Evolutionary conservation across 2,888 invertebrate species (phyloP).

Genomic region (Chrysina gloriosa): DNA sequence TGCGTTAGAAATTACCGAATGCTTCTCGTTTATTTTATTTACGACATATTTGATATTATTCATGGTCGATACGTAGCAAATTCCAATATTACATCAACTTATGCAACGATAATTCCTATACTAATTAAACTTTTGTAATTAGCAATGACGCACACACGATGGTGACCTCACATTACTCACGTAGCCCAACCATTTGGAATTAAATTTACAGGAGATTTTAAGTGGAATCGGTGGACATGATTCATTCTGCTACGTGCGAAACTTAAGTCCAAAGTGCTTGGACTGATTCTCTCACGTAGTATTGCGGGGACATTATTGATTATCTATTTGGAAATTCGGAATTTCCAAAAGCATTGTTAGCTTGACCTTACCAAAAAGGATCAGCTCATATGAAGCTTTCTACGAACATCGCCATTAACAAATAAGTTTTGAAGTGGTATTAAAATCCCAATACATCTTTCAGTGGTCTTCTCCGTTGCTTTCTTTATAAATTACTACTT

Average conservation of each 20-base stretch:
- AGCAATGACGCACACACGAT: not conserved
- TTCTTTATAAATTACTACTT: too few relatives aligned
- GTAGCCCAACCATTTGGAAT: too few relatives aligned
- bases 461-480: too few relatives aligned
- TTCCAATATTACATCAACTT: not conserved
- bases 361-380: not conserved
- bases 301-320: not conserved
- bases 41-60: too few relatives aligned
- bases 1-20: too few relatives aligned
- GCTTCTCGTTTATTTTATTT: too few relatives aligned
- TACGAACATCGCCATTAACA: too few relatives aligned
- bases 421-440: too few relatives aligned
- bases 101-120: not conserved
- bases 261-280: not conserved
- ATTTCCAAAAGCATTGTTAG: not conserved
- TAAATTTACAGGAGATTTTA: not conserved
- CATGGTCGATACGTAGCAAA: not conserved
- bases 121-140: not conserved
- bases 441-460: too few relatives aligned
- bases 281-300: not conserved
- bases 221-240: not conserved
- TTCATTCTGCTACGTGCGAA: not conserved
- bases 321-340: not conserved
- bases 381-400: too few relatives aligned
- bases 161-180: too few relatives aligned